Percentiles rank a stretch among this genome's conserved stretches.
Evolutionary conservation across 2,113 vertebrate genomes (phyloP).

Genomic region (Dasyornis broadbenti): DNA sequence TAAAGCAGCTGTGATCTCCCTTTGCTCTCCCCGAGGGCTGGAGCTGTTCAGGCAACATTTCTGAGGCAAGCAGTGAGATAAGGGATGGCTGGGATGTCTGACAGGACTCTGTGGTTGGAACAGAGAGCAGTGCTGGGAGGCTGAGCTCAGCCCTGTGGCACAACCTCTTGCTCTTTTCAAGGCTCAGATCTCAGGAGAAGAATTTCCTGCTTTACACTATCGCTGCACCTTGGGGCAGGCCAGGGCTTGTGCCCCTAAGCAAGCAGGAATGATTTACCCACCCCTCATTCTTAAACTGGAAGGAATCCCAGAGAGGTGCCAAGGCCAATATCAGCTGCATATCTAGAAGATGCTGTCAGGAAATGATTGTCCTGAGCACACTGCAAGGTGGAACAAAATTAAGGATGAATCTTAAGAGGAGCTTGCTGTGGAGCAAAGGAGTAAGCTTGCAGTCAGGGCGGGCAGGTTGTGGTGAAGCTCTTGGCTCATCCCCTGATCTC

Average conservation of each 20-base stretch:
- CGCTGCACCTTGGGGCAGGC: neutral
- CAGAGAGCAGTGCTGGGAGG: neutral
- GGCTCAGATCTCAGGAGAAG: neutral
- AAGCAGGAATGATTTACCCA: neutral
- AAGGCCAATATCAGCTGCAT: neutral
- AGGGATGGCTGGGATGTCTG: rapidly evolving
- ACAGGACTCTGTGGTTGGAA: neutral
- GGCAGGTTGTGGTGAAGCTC: neutral
- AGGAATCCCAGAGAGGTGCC: neutral
- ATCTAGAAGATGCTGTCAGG: neutral
- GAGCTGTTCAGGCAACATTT: neutral
- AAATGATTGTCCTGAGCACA: neutral
- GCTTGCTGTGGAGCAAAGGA: neutral
- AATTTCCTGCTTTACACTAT: neutral
- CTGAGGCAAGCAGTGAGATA: neutral
- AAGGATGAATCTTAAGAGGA: neutral
- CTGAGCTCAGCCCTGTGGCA: neutral
- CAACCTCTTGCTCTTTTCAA: neutral
- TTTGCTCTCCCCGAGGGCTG: neutral
- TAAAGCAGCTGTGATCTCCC: neutral
- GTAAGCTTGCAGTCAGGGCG: neutral
- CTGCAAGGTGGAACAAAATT: neutral
- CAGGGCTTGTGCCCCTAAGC: neutral
- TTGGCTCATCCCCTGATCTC: neutral
- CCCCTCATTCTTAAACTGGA: neutral